Percentiles rank a stretch among this genome's conserved stretches.
These are phyloP conservation scores for Pseudomyrmex sp. DNA, from an alignment of 1,140 invertebrate genomes.

Conservation along the genomic window DNA sequence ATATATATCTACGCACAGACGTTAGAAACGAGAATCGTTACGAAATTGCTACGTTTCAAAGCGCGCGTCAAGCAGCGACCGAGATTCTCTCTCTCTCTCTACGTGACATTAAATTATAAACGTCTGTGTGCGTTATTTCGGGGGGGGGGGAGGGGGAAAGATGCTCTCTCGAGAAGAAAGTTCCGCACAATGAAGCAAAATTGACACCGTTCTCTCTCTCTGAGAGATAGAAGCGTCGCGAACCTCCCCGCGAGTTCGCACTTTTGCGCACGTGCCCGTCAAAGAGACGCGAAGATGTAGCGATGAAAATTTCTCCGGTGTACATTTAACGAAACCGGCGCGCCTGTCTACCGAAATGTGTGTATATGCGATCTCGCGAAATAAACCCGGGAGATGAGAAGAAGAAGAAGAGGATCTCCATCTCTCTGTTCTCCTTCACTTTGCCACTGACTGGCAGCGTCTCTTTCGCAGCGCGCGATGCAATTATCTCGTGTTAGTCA, in stretches of 20 bases:
- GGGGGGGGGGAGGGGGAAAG: background rate
- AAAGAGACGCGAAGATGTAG: conserved; percentile 8
- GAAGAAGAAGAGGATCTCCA: too few relatives aligned
- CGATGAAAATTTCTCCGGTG: conserved; percentile 16
- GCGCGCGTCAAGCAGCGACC: background rate
- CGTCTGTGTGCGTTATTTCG: background rate
- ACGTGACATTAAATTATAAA: conserved; percentile 22
- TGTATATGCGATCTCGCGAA: conserved; percentile 18
- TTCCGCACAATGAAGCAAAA: conserved; percentile 20
- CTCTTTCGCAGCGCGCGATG: conserved; percentile 35
- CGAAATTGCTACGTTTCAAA: too few relatives aligned
- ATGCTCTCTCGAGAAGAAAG: conserved; percentile 5
- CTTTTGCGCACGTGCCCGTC: conserved; percentile 10
- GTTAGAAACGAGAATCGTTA: background rate
- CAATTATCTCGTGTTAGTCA: conserved; percentile 52
- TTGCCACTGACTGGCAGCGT: background rate
- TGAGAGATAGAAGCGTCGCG: background rate
- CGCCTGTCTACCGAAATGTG: conserved; percentile 27
- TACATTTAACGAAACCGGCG: background rate
- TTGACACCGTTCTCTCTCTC: conserved; percentile 2
- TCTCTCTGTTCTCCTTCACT: background rate
- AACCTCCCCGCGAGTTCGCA: conserved; percentile 14
- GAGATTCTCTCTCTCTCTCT: background rate
- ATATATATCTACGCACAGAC: too few relatives aligned
- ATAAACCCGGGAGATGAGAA: conserved; percentile 8